These are phyloP conservation scores for Crioceris asparagi DNA, from an alignment of 2,888 invertebrate species.

Conservation along the genomic window DNA sequence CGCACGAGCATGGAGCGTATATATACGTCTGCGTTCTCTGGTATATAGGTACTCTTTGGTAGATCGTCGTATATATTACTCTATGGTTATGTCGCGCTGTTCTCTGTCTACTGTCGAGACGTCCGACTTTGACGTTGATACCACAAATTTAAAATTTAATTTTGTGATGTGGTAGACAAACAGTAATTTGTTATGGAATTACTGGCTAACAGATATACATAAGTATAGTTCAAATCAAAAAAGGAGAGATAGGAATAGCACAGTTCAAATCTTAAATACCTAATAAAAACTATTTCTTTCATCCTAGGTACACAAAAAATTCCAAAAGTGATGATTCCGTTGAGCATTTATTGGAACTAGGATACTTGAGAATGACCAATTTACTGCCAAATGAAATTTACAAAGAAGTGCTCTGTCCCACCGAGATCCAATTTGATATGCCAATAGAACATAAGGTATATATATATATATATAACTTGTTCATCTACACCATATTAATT, in stretches of 20 bases:
- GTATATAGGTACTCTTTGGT: too few relatives aligned
- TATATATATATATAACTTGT: not conserved
- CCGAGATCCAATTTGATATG: slow-evolving; percentile 73
- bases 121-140: too few relatives aligned
- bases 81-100: too few relatives aligned
- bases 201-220: not conserved
- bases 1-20: too few relatives aligned
- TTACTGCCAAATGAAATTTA: slow-evolving; percentile 89
- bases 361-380: slow-evolving; percentile 92
- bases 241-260: too few relatives aligned
- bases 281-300: slow-evolving; percentile 2
- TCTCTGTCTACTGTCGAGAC: too few relatives aligned
- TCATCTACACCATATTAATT: not conserved
- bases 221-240: not conserved
- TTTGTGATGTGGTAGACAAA: too few relatives aligned
- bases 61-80: too few relatives aligned
- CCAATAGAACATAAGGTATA: slow-evolving; percentile 74
- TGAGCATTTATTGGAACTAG: slow-evolving; percentile 91
- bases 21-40: too few relatives aligned
- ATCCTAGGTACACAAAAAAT: slow-evolving; percentile 78
- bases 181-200: slow-evolving; percentile 1
- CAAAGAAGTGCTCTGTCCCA: slow-evolving; percentile 74
- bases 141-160: too few relatives aligned
- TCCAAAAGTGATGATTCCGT: slow-evolving; percentile 95
- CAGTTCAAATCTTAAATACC: not conserved